A percentile compares a stretch with the other conserved stretches of the same genome.
These are phyloP conservation scores for Tolypeutes matacus DNA, from an alignment of 2,797 vertebrate species.

Conservation along the genomic window DNA sequence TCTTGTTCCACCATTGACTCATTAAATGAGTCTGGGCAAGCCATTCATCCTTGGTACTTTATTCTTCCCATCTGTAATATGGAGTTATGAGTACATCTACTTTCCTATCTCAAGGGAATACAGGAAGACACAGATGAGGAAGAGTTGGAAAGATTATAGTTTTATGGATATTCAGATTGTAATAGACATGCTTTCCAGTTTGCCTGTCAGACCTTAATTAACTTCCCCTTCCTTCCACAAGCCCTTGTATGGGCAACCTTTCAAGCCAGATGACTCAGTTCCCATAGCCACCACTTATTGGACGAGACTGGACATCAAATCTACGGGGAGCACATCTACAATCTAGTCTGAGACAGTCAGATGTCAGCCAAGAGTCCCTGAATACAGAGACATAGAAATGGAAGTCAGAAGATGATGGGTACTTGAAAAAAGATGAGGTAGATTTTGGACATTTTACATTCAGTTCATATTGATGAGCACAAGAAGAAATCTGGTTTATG, in stretches of 20 bases:
- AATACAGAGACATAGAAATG: background rate
- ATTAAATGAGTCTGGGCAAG: background rate
- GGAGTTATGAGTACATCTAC: background rate
- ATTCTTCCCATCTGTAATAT: slow-evolving; percentile 12
- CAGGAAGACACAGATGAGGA: background rate
- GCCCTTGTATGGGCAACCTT: background rate
- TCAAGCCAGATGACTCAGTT: background rate
- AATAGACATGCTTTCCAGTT: background rate
- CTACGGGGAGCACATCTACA: background rate
- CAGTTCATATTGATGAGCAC: background rate
- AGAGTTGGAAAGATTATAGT: background rate
- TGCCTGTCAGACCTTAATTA: background rate
- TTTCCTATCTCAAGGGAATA: background rate
- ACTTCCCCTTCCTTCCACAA: background rate
- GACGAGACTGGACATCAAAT: background rate
- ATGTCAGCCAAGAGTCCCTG: background rate
- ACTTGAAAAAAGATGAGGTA: background rate
- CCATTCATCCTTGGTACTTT: background rate
- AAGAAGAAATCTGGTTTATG: background rate
- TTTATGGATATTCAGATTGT: background rate
- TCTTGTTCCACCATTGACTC: background rate
- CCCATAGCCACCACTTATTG: background rate
- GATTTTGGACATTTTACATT: slow-evolving; percentile 27
- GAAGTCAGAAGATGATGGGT: background rate
- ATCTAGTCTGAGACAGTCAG: background rate